Conservation (phyloP, 1,140 invertebrate species). For the Drosophila pachea region DNA sequence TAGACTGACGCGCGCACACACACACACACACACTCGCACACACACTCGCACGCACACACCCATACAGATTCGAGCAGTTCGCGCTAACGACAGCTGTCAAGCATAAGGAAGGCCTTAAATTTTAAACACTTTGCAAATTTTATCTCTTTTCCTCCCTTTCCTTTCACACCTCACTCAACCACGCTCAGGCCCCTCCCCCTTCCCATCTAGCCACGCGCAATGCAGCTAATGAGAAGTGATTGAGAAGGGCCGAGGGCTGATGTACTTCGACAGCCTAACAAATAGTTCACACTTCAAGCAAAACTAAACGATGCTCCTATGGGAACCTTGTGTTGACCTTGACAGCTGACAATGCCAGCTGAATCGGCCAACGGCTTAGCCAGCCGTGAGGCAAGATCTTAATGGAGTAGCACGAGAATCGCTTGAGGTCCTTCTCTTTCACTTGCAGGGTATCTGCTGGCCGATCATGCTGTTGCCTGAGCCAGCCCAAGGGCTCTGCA, state of each 20-base stretch:
- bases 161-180: not conserved
- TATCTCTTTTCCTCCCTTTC: not conserved
- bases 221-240: slow-evolving; percentile 3
- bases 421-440: too few species aligned
- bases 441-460: too few species aligned
- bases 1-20: slow-evolving; percentile 43
- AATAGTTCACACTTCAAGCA: too few species aligned
- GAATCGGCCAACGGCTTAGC: too few species aligned
- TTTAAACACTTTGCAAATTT: slow-evolving; percentile 34
- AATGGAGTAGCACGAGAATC: too few species aligned
- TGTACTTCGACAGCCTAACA: too few species aligned
- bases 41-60: slow-evolving; percentile 17
- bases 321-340: too few species aligned
- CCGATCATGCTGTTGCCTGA: not conserved
- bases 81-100: slow-evolving; percentile 11
- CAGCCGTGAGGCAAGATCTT: too few species aligned
- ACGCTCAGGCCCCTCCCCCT: not conserved
- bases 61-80: slow-evolving; percentile 7
- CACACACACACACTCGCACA: slow-evolving; percentile 29
- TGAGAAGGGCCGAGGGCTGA: too few species aligned
- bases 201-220: not conserved
- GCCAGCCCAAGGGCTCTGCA: too few species aligned
- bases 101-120: slow-evolving; percentile 60
- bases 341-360: too few species aligned
- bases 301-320: too few species aligned